Conservation (phyloP, 2,113 vertebrate genomes). For the Stercorarius parasiticus region DNA sequence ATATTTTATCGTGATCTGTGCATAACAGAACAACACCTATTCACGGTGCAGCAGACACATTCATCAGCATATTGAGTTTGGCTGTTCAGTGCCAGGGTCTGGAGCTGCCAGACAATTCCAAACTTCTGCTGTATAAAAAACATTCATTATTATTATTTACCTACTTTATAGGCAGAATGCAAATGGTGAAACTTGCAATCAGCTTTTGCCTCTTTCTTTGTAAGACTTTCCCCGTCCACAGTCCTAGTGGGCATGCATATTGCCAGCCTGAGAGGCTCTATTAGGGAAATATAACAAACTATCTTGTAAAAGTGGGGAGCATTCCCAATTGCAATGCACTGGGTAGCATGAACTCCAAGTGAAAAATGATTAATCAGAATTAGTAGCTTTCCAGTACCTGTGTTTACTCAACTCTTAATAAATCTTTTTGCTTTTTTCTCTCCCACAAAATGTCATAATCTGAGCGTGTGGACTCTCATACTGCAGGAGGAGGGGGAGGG, state of each 20-base stretch:
- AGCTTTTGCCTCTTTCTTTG: background rate
- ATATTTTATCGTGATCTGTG: background rate
- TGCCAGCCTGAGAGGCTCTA: background rate
- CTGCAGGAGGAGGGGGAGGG: rapidly evolving
- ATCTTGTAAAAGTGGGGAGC: background rate
- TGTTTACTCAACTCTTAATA: background rate
- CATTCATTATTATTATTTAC: background rate
- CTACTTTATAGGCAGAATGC: background rate
- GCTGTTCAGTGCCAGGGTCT: background rate
- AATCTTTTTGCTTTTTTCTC: background rate
- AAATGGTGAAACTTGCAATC: background rate
- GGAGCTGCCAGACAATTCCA: background rate
- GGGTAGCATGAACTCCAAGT: background rate
- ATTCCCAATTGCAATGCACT: background rate
- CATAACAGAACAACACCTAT: background rate
- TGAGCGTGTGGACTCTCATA: background rate
- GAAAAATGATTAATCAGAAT: background rate
- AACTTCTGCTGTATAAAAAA: background rate
- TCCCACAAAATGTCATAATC: too few relatives aligned
- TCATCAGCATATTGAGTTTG: background rate
- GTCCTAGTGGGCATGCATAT: rapidly evolving
- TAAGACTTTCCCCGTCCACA: background rate
- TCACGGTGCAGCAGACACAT: background rate
- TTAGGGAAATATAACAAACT: background rate
- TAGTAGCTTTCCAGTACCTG: background rate